Evolutionary conservation across 2,113 vertebrate genomes (phyloP), one percentile per base, ranked within the genome.

Genomic region (Hippolais icterina): DNA sequence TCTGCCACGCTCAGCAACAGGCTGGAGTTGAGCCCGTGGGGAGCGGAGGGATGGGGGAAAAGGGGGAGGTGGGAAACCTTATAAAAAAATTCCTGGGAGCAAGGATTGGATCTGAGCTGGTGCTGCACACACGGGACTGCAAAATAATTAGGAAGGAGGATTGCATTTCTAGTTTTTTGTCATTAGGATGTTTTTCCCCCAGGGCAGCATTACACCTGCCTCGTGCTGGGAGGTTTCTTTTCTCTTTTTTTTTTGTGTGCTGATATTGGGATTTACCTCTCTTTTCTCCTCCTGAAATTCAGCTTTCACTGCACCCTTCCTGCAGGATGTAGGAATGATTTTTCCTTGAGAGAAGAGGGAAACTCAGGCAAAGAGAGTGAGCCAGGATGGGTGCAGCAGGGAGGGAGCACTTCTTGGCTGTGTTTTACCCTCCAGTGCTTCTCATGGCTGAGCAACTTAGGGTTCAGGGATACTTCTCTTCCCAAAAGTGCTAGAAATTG

Each of bases 121-220:
- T 23, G 33, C 50, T 15, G 3, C 12, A 8, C 46, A 33, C 1
- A 1, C 23, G 35, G 28, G 56, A 81, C n/a, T 46, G 50, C 39
- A 46, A 80, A 91, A 83, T 78, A 85, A 84, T 88, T 69, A 83
- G 31, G 46, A 60, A 92, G 42, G 47, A 89, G 57, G 28, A 49
- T 37, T 64, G 35, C 31, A 13, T 61, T 81, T 39, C 37, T 46
- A 0, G 12, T 24, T 53, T 81, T 91, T 59, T 56, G n/a, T 56
- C 69, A 52, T 63, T 56, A 35, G 44, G 79, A 60, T 72, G 63
- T 23, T 75, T 93, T 88, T 28, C 35, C 19, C 49, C 24, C 83
- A 39, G 23, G 57, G 53, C 37, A 17, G 6, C 6, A 7, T 60
- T 60, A 53, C 35, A 83, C 44, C 35, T 83, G 39, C 49, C 33